Evolutionary conservation across 2,888 invertebrate species (phyloP), one percentile per base, ranked within the genome.

Genomic region (Chromoteleia sp.): DNA sequence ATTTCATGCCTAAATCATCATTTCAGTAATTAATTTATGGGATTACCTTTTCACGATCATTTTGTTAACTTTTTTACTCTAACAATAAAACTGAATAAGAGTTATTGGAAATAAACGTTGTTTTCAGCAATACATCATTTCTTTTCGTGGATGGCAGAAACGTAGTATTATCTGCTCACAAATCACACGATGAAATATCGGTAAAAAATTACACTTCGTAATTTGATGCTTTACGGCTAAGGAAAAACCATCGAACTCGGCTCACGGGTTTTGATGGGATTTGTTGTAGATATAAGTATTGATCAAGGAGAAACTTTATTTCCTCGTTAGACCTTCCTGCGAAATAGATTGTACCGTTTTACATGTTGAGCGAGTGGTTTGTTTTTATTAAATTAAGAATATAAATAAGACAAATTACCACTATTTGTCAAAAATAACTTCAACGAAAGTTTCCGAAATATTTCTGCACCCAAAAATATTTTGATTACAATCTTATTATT

Each of bases 201-300:
- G 50, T 15, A 50, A 50, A 50, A 50, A 50, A 50, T 50, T 48
- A 50, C 5, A 50, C 12, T 50, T 50, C 12, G 25, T 21, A 50
- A 14, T 21, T 50, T 12, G 29, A 25, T 50, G 50, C 12, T 50
- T 50, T 50, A 29, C 29, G 1, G 29, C 29, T 50, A 29, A 25
- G 12, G 21, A 50, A 15, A 29, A 50, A 48, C 25, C 50, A 50
- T 50, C 50, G 29, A 50, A 50, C 29, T 50, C 21, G 12, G 50
- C 10, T 25, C 50, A 21, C 12, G n/a, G 25, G 21, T 29, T 50
- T 29, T 12, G 50, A 50, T 50, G 29, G 50, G 50, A 50, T 50
- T 50, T 29, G 50, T 29, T 29, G n/a, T 29, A 50, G 0, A 12
- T 50, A 25, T 6, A 10, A 50, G 25, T 50, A 50, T 50, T 29